Conservation (phyloP, 2,113 vertebrate genomes). For the Erythrocebus patas region DNA sequence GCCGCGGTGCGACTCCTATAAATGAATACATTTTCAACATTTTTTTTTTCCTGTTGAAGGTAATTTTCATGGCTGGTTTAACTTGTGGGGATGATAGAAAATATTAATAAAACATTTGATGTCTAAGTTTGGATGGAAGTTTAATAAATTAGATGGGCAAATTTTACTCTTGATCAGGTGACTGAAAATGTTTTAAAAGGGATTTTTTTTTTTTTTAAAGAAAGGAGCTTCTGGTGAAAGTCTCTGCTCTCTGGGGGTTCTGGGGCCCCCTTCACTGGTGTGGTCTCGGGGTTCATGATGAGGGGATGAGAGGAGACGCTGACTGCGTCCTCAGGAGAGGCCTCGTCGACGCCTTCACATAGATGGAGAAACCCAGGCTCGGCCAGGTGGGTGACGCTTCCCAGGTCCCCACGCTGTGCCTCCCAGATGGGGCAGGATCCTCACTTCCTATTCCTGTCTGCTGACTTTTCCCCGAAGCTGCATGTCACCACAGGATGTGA, state of each 20-base stretch:
- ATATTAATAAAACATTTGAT: conserved; percentile 75
- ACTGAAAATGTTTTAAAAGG: neutral
- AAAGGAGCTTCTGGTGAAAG: rapidly evolving
- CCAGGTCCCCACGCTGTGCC: rapidly evolving
- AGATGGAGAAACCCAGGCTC: neutral
- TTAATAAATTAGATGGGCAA: conserved; percentile 30
- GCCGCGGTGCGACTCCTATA: neutral
- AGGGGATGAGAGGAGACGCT: neutral
- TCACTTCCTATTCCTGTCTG: rapidly evolving
- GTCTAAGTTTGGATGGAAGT: conserved; percentile 63
- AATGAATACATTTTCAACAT: conserved; percentile 38
- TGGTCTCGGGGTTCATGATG: rapidly evolving
- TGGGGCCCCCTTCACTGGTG: neutral
- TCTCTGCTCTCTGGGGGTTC: neutral
- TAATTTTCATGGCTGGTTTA: conserved; percentile 73
- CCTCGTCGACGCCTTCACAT: rapidly evolving
- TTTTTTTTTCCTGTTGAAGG: conserved; percentile 51
- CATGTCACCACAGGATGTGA: rapidly evolving
- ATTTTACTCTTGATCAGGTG: neutral
- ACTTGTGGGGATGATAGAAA: conserved; percentile 65
- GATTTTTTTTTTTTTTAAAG: neutral
- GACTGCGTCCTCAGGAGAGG: rapidly evolving
- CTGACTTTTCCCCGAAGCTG: neutral
- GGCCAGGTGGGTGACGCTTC: rapidly evolving
- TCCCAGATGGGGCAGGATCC: rapidly evolving